These are phyloP conservation scores for Nemurella pictetii DNA, from an alignment of 2,888 invertebrate species.

Conservation along the genomic window DNA sequence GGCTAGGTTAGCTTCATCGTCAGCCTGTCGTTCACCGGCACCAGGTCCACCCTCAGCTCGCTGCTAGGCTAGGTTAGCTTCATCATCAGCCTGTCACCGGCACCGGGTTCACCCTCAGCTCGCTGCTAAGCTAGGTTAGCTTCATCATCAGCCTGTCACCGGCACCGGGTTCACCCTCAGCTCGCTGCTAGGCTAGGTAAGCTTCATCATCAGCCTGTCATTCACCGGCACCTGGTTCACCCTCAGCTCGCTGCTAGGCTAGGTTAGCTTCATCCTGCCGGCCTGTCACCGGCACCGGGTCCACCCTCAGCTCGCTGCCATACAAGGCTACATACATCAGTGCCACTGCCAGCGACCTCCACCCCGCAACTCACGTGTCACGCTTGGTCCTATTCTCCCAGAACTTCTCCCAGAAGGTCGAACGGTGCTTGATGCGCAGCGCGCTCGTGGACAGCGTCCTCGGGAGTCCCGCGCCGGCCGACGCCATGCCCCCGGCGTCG, in stretches of 20 bases:
- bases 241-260: background rate
- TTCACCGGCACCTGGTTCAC: background rate
- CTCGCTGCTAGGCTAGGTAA: too few relatives aligned
- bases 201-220: too few relatives aligned
- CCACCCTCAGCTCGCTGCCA: background rate
- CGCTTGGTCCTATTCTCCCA: conserved; percentile 70
- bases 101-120: too few relatives aligned
- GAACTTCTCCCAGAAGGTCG: conserved; percentile 85
- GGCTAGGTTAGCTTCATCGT: too few relatives aligned
- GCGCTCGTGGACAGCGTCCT: conserved; percentile 79
- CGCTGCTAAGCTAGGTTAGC: too few relatives aligned
- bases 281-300: background rate
- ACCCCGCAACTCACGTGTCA: conserved; percentile 64
- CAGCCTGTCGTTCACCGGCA: too few relatives aligned
- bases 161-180: too few relatives aligned
- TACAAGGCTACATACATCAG: background rate
- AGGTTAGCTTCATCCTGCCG: background rate
- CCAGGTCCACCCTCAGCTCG: too few relatives aligned
- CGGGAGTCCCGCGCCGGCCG: conserved; percentile 57
- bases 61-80: too few relatives aligned
- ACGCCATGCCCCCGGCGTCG: conserved; percentile 43
- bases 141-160: too few relatives aligned
- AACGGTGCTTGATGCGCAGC: conserved; percentile 74
- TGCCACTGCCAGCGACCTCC: background rate
- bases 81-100: too few relatives aligned